Evolutionary conservation across 2,113 vertebrate species (phyloP).

Genomic region (Geothlypis trichas): DNA sequence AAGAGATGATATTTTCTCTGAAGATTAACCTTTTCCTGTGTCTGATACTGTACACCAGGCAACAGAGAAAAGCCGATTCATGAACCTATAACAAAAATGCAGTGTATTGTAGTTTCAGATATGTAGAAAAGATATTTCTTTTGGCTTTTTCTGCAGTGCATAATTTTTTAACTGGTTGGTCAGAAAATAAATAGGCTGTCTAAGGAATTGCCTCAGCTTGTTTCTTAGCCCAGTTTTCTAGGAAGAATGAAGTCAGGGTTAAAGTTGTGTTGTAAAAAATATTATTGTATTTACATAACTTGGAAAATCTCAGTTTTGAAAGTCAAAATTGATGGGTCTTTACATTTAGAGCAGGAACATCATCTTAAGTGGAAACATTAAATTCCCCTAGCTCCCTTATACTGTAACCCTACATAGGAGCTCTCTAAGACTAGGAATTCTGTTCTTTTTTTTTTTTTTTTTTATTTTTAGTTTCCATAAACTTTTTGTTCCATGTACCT

Average conservation of each 20-base stretch:
- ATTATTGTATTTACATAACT: not conserved
- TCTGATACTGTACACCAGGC: not conserved
- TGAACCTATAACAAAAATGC: not conserved
- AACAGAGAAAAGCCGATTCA: not conserved
- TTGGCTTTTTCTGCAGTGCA: not conserved
- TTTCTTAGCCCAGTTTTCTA: not conserved
- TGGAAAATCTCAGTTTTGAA: not conserved
- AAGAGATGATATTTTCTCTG: constrained; percentile 18
- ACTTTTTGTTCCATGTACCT: not conserved
- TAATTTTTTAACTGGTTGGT: not conserved
- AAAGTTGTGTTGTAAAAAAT: not conserved
- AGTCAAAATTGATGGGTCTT: not conserved
- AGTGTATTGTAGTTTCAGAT: not conserved
- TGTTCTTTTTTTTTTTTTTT: not conserved
- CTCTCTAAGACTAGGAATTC: not conserved
- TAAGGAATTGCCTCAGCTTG: not conserved
- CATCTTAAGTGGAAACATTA: not conserved
- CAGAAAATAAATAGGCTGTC: not conserved
- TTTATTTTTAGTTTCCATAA: not conserved
- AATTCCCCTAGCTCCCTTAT: not conserved
- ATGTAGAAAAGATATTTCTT: not conserved
- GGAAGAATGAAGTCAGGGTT: not conserved
- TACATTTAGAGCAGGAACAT: not conserved
- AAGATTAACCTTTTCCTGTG: constrained; percentile 44
- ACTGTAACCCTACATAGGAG: not conserved